Percentiles rank a stretch among this genome's conserved stretches.
phyloP scores from a whole-genome alignment of 2,797 vertebrate genomes.

The Oceanodroma leucorhoa region DNA sequence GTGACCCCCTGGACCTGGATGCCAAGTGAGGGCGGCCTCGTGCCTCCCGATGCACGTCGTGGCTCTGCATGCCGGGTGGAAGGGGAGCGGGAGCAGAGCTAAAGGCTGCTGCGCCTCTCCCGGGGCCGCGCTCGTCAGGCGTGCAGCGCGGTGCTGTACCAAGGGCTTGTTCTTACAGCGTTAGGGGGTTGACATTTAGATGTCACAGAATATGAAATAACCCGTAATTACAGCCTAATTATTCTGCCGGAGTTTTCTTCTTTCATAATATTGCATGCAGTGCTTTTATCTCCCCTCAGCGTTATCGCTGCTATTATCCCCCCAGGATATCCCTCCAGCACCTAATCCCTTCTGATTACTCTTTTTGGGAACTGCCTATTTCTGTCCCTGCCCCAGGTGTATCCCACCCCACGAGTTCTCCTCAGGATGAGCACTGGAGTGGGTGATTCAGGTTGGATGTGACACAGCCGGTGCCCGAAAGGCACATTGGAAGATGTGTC shows the following conservation, averaged over 20 bases:
- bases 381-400: background rate
- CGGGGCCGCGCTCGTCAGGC: background rate
- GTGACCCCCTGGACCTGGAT: background rate
- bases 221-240: background rate
- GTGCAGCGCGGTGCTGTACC: background rate
- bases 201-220: constrained; percentile 15
- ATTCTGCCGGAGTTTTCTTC: constrained; percentile 20
- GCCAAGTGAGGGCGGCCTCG: fast-evolving
- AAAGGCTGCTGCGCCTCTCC: background rate
- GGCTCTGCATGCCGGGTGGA: background rate
- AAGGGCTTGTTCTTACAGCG: background rate
- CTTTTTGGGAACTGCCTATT: background rate
- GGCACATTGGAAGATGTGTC: background rate
- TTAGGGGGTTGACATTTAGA: background rate
- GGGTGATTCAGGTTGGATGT: background rate
- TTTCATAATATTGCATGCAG: background rate
- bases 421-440: background rate
- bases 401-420: background rate
- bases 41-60: fast-evolving
- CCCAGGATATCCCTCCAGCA: background rate
- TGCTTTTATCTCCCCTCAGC: background rate
- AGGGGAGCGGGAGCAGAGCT: background rate
- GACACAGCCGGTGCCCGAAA: background rate
- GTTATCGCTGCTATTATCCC: background rate
- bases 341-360: background rate